phyloP scores from a whole-genome alignment of 2,113 vertebrate genomes.

The rabbit (Oryctolagus cuniculus) region mOryCun1.1 NC_091435.1:32309501-32310000 shows the following conservation, averaged over 20 bases:
- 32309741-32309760: constrained; percentile 75
- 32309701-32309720: constrained; percentile 67
- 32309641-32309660: no score
- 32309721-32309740: constrained; percentile 82
- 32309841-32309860: constrained; percentile 69
- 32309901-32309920: constrained; percentile 60
- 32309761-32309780: constrained; percentile 77
- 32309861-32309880: constrained; percentile 69
- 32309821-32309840: constrained; percentile 78
- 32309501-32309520: no score
- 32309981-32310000: neutral
- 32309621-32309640: no score
- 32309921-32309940: constrained; percentile 55
- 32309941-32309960: neutral
- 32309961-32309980: constrained; percentile 11
- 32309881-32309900: constrained; percentile 69
- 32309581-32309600: no score
- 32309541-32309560: no score
- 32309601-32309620: no score
- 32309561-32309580: no score
- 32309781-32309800: constrained; percentile 74
- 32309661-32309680: no score
- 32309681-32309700: constrained; percentile 72
- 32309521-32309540: no score
- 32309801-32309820: constrained; percentile 67